phyloP scores from a whole-genome alignment of 1,140 invertebrate species.

The Cotesia typhae region DNA sequence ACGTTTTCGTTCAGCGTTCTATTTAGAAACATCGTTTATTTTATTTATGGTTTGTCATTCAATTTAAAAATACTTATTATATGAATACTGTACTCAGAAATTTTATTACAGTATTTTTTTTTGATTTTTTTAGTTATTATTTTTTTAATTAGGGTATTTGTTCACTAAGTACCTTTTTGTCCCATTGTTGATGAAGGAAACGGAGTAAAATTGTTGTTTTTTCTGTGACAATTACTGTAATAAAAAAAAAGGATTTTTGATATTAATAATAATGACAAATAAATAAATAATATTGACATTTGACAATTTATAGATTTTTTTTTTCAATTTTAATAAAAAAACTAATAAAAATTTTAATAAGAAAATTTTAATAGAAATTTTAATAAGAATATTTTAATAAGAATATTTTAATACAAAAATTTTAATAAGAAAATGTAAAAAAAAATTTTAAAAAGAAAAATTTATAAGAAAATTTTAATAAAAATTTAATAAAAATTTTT shows the following conservation, averaged over 20 bases:
- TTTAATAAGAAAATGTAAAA: no score
- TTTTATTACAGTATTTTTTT: no score
- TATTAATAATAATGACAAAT: conserved; percentile 3
- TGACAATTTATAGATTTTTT: no score
- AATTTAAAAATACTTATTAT: no score
- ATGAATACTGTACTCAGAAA: no score
- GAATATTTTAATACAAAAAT: no score
- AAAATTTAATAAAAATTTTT: no score
- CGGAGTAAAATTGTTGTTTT: conserved; percentile 92
- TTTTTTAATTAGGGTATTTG: not conserved
- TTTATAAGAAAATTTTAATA: no score
- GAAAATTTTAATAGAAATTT: no score
- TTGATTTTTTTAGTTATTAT: not conserved
- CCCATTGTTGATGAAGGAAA: conserved; percentile 94
- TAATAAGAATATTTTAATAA: no score
- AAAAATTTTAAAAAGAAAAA: no score
- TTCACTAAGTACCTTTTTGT: conserved; percentile 78
- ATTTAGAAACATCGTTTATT: conserved; percentile 26
- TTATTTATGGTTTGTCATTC: no score
- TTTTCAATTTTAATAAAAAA: not conserved
- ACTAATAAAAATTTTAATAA: not conserved
- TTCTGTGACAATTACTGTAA: conserved; percentile 90
- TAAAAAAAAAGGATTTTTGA: conserved; percentile 14
- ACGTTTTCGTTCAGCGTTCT: conserved; percentile 62
- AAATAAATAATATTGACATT: not conserved